Conservation (phyloP, 1,140 invertebrate genomes). For the Drosophila miranda region DNA sequence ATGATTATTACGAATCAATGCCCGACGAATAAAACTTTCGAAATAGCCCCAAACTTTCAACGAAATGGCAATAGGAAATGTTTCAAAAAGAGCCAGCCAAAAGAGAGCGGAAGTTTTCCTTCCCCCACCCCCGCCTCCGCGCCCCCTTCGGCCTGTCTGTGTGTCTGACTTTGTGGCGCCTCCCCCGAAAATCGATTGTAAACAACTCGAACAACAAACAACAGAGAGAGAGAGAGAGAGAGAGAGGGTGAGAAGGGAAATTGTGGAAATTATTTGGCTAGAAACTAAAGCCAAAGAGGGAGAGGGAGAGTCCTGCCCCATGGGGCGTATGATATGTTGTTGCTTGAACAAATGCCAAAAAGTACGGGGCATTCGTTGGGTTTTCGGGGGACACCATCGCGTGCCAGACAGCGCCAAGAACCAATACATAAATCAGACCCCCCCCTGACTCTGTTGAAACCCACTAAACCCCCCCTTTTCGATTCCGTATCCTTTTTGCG, state of each 20-base stretch:
- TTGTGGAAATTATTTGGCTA: conserved; percentile 17
- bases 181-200: conserved; percentile 77
- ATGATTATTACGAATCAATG: conserved; percentile 29
- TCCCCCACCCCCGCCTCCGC: neutral
- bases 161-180: conserved; percentile 70
- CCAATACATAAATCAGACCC: conserved; percentile 66
- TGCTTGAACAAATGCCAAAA: conserved; percentile 63
- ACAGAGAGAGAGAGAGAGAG: conserved; percentile 19
- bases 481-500: conserved; percentile 31
- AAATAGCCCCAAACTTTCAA: conserved; percentile 64
- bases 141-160: neutral
- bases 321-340: conserved; percentile 42
- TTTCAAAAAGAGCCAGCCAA: conserved; percentile 39
- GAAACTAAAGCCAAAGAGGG: conserved; percentile 19
- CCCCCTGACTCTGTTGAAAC: neutral
- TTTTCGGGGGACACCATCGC: conserved; percentile 59
- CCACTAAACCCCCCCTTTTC: conserved; percentile 40
- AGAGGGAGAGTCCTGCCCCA: conserved; percentile 3
- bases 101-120: conserved; percentile 26
- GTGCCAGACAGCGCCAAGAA: conserved; percentile 59
- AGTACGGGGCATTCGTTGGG: conserved; percentile 45
- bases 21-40: conserved; percentile 44
- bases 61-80: conserved; percentile 74
- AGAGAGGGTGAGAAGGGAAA: conserved; percentile 9
- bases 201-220: conserved; percentile 63